Conservation (phyloP, 2,888 invertebrate species). For the Sisyra nigra region DNA sequence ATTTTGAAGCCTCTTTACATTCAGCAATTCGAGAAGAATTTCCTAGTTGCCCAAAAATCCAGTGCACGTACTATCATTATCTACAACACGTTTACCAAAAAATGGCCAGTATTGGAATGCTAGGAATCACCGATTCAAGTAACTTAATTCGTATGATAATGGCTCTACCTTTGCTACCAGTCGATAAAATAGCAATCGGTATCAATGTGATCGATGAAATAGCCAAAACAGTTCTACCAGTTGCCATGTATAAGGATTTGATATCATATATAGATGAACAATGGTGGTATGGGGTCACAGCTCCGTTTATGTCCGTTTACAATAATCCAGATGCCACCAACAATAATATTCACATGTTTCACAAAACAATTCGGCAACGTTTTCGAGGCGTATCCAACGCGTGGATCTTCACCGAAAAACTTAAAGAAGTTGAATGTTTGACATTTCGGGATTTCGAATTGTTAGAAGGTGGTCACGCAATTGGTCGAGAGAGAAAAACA, state of each 20-base stretch:
- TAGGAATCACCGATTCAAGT: slow-evolving; percentile 1
- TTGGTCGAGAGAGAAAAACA: slow-evolving; percentile 8
- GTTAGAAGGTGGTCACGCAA: slow-evolving; percentile 7
- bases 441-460: slow-evolving; percentile 9
- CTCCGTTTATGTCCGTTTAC: slow-evolving; percentile 2
- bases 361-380: slow-evolving; percentile 7
- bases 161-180: slow-evolving; percentile 5
- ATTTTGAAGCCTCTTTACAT: slow-evolving; percentile 6
- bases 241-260: slow-evolving; percentile 1
- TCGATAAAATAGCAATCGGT: slow-evolving; percentile 7
- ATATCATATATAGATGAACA: slow-evolving; percentile 5
- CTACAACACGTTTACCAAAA: slow-evolving; percentile 7
- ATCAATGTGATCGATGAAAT: slow-evolving; percentile 6
- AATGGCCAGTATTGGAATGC: slow-evolving; percentile 1
- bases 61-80: slow-evolving; percentile 7
- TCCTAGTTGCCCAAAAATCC: slow-evolving; percentile 5
- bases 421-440: slow-evolving; percentile 9
- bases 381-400: slow-evolving; percentile 5
- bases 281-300: slow-evolving; percentile 8
- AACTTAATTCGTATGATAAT: slow-evolving; percentile 5
- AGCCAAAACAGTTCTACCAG: background rate
- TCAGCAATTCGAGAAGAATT: slow-evolving; percentile 4
- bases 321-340: slow-evolving; percentile 4
- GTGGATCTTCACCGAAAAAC: slow-evolving; percentile 9
- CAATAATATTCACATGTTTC: slow-evolving; percentile 9